Percentiles rank a stretch among this genome's conserved stretches.
Evolutionary conservation across 1,140 invertebrate species (phyloP).

Genomic region (Drosophila suzukii): DNA sequence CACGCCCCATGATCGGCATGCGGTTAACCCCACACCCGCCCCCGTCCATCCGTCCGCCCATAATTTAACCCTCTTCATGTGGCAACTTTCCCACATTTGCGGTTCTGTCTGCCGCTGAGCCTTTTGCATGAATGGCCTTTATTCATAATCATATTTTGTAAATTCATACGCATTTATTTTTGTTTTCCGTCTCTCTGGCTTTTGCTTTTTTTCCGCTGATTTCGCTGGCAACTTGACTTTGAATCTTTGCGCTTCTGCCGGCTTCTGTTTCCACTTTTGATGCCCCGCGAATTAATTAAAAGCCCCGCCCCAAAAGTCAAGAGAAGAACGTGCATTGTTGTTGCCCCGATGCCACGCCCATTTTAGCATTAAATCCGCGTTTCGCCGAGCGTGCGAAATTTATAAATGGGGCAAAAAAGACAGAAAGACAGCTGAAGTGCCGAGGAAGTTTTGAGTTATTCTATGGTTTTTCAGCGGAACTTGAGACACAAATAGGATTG

Average conservation of each 20-base stretch:
- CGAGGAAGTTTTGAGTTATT: conserved; percentile 38
- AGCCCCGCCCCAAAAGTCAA: conserved; percentile 49
- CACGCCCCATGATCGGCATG: conserved; percentile 55
- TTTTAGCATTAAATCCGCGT: conserved; percentile 45
- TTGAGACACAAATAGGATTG: conserved; percentile 41
- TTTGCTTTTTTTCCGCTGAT: conserved; percentile 33
- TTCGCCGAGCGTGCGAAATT: conserved; percentile 43
- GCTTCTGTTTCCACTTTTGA: conserved; percentile 39
- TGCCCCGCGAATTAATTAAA: conserved; percentile 73
- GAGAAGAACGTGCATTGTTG: conserved; percentile 69
- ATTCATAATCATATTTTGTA: conserved; percentile 70
- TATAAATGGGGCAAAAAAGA: conserved; percentile 30
- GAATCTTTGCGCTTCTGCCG: conserved; percentile 47
- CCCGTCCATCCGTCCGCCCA: conserved; percentile 2
- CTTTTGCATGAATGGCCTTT: conserved; percentile 75
- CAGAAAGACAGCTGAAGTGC: not conserved
- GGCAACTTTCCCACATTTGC: conserved; percentile 57
- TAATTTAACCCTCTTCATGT: conserved; percentile 36
- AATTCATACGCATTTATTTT: conserved; percentile 47
- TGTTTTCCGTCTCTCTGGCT: conserved; percentile 6
- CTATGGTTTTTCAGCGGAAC: conserved; percentile 23
- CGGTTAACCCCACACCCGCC: conserved; percentile 41
- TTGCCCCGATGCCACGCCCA: conserved; percentile 25
- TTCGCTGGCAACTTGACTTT: conserved; percentile 65
- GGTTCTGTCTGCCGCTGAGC: conserved; percentile 32